Evolutionary conservation across 1,140 invertebrate genomes (phyloP).

Genomic region (Aricia agestis): DNA sequence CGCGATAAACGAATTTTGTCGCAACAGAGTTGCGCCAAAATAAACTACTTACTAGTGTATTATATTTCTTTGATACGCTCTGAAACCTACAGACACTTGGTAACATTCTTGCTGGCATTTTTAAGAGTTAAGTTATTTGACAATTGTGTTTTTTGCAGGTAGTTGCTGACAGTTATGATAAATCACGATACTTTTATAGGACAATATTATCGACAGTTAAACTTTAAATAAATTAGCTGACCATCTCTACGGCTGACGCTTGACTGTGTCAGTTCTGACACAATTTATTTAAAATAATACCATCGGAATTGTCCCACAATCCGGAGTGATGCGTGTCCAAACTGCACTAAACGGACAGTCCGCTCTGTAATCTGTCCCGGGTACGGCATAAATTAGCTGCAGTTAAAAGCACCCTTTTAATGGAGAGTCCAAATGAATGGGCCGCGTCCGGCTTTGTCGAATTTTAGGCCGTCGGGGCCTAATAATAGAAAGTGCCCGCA

Average conservation of each 20-base stretch:
- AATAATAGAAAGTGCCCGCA: slow-evolving; percentile 35
- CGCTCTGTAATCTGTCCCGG: slow-evolving; percentile 53
- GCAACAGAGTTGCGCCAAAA: too few relatives aligned
- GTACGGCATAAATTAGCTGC: slow-evolving; percentile 42
- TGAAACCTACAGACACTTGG: too few relatives aligned
- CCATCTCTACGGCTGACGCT: background rate
- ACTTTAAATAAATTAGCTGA: background rate
- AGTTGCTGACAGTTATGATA: too few relatives aligned
- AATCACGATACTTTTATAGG: too few relatives aligned
- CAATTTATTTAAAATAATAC: slow-evolving; percentile 13
- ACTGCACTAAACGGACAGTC: slow-evolving; percentile 27
- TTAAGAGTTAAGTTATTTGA: too few relatives aligned
- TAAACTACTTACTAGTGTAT: too few relatives aligned
- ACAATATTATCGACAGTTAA: background rate
- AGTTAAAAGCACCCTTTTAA: slow-evolving; percentile 51
- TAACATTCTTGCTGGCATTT: too few relatives aligned
- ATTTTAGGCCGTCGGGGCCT: slow-evolving; percentile 35
- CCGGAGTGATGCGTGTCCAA: slow-evolving; percentile 1
- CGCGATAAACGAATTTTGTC: too few relatives aligned
- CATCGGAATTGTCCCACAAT: background rate
- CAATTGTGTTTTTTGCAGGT: too few relatives aligned
- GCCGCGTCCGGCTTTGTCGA: slow-evolving; percentile 27
- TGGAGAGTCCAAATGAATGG: slow-evolving; percentile 37
- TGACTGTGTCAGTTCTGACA: background rate
- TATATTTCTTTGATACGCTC: too few relatives aligned